phyloP scores from a whole-genome alignment of 2,797 vertebrate species.

The Neosalanx taihuensis region DNA sequence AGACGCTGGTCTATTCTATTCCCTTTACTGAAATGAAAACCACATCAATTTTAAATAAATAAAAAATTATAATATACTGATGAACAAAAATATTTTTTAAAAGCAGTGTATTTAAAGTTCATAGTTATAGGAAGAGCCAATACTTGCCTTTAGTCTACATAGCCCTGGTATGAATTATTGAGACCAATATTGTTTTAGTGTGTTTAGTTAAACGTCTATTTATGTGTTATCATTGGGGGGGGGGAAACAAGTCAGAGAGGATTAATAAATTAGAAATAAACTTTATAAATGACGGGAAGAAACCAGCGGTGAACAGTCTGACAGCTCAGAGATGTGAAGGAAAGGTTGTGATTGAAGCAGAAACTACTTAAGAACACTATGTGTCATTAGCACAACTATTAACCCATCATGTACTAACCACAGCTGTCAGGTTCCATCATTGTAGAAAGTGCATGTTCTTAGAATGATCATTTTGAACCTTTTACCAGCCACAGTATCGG shows the following conservation, averaged over 20 bases:
- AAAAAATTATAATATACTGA: constrained; percentile 21
- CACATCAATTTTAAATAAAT: constrained; percentile 27
- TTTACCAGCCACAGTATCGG: constrained; percentile 31
- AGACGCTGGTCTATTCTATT: constrained; percentile 40
- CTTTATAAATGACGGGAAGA: not conserved
- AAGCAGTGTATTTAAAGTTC: constrained; percentile 30
- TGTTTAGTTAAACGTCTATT: constrained; percentile 15
- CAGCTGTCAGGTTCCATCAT: constrained; percentile 17
- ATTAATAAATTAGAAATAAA: not conserved
- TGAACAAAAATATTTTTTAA: constrained; percentile 36
- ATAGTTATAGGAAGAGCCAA: constrained; percentile 46
- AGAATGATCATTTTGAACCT: constrained; percentile 9
- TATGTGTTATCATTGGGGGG: constrained; percentile 9
- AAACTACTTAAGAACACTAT: not conserved
- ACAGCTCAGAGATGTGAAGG: constrained; percentile 9
- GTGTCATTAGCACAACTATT: not conserved
- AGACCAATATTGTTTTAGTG: constrained; percentile 30
- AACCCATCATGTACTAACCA: constrained; percentile 31
- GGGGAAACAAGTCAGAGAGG: not conserved
- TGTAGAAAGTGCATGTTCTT: not conserved
- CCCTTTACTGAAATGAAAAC: constrained; percentile 30
- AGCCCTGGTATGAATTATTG: constrained; percentile 40
- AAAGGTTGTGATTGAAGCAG: not conserved
- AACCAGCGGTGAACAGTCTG: too few species aligned
- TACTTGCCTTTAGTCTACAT: constrained; percentile 58